Evolutionary conservation across 2,797 vertebrate genomes (phyloP).

Genomic region (Mionectes olivaceus): DNA sequence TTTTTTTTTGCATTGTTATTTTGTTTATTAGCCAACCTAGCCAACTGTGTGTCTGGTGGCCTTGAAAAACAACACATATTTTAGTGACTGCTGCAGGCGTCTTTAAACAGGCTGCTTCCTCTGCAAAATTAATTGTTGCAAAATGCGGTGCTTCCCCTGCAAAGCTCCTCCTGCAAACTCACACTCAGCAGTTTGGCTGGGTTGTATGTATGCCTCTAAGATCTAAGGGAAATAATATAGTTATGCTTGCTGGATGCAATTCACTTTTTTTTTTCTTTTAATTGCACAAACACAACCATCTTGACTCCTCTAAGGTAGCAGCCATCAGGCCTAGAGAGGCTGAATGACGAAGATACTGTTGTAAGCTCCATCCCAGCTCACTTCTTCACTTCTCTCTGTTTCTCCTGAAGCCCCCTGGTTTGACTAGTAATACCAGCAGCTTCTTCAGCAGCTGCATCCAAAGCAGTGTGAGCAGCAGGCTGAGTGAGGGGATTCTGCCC

Average conservation of each 20-base stretch:
- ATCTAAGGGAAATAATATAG: constrained; percentile 53
- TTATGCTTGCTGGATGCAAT: constrained; percentile 36
- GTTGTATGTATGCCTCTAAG: constrained; percentile 43
- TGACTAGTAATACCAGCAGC: not conserved
- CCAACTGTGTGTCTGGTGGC: constrained; percentile 76
- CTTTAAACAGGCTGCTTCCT: constrained; percentile 83
- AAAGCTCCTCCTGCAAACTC: constrained; percentile 66
- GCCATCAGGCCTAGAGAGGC: not conserved
- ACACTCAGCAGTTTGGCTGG: constrained; percentile 75
- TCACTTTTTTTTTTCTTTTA: not conserved
- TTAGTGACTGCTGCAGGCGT: constrained; percentile 75
- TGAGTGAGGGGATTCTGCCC: not conserved
- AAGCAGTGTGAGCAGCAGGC: not conserved
- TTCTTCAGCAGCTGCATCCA: not conserved
- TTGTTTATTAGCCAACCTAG: constrained; percentile 79
- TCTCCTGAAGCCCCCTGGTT: not conserved
- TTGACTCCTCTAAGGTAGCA: not conserved
- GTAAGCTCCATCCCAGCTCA: not conserved
- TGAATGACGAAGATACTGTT: not conserved
- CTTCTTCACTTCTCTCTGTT: not conserved
- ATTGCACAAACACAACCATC: not conserved
- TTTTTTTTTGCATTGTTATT: constrained; percentile 74
- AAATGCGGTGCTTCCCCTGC: constrained; percentile 68
- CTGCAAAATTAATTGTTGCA: constrained; percentile 82
- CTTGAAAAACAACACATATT: constrained; percentile 81